Base-by-base conservation (phyloP, 2,888 invertebrate genomes). In the Chrysina gloriosa region DNA sequence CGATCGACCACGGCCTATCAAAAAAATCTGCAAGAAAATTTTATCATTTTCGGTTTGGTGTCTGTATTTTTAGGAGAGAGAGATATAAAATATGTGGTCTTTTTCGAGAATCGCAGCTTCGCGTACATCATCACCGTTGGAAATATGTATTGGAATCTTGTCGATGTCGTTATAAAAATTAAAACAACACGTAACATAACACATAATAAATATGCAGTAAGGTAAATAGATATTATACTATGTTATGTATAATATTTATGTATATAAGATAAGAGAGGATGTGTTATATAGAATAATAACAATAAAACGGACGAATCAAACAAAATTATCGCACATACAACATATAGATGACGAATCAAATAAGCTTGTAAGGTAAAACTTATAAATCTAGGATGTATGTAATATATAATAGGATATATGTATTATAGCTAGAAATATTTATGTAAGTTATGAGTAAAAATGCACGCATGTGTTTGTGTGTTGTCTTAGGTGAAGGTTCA, bases 291-390 rank as follows among this genome's bases (percentile, higher is more conserved):
- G 52, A 65, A 52, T 39, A 52, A 39, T 65, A 64, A 50, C 52
- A 72, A 69, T 69, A 69, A 70, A 21, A 45, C 45, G 45, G 45
- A 52, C 48, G 67, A 70, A 27, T 54, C 50, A 69, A 47, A 34
- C 48, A 67, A 65, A 67, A 52, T 50, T 5, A n/a, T 39, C 52
- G 69, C 67, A 56, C 63, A 64, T 63, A 48, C 67, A 75, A 75
- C 68, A 72, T n/a, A n/a, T 74, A 74, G 74, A 75, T 73, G 75
- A 75, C 74, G 75, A 76, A 72, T 74, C 70, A 74, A 74, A 72
- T 70, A 72, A 73, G 72, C 68, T 70, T 70, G 9, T 31, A 14
- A 52, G 21, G 21, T 16, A 16, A 72, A 70, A 70, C 70, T 74
- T 69, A 67, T 69, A 73, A 52, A 52, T 31, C 29, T 52, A 52